These are phyloP conservation scores for Coenonympha arcania DNA, from an alignment of 2,888 invertebrate species.

Conservation along the genomic window DNA sequence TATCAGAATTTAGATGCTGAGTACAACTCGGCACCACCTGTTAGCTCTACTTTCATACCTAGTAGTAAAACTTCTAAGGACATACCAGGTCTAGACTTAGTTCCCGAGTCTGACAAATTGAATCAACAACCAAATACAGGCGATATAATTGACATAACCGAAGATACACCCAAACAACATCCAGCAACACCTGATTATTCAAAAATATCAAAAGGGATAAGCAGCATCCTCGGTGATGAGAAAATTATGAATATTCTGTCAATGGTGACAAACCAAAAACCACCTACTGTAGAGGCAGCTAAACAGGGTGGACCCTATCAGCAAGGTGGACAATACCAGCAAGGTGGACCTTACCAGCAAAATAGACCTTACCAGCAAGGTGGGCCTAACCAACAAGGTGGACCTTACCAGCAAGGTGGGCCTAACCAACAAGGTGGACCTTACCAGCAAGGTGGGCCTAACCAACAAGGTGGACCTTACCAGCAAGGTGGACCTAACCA, in stretches of 20 bases:
- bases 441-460: no score
- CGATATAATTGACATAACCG: constrained; percentile 56
- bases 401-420: constrained; percentile 13
- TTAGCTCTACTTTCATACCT: constrained; percentile 48
- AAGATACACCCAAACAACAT: constrained; percentile 28
- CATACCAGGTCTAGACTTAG: constrained; percentile 83
- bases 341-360: no score
- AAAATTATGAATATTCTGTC: constrained; percentile 77
- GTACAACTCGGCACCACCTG: constrained; percentile 27
- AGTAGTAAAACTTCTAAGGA: constrained; percentile 59
- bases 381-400: no score
- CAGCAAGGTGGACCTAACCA: no score
- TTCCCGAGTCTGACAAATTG: constrained; percentile 58
- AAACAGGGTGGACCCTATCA: constrained; percentile 20
- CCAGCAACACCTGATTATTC: constrained; percentile 63
- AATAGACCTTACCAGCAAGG: no score
- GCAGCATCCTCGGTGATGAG: constrained; percentile 76
- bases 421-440: constrained; percentile 4
- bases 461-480: no score
- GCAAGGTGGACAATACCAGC: no score
- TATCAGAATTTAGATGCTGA: constrained; percentile 36
- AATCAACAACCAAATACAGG: no score
- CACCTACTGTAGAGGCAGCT: background rate
- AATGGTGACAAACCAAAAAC: constrained; percentile 45
- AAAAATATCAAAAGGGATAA: constrained; percentile 76